Evolutionary conservation across 2,113 vertebrate genomes (phyloP).

Genomic region (Neotoma lepida): DNA sequence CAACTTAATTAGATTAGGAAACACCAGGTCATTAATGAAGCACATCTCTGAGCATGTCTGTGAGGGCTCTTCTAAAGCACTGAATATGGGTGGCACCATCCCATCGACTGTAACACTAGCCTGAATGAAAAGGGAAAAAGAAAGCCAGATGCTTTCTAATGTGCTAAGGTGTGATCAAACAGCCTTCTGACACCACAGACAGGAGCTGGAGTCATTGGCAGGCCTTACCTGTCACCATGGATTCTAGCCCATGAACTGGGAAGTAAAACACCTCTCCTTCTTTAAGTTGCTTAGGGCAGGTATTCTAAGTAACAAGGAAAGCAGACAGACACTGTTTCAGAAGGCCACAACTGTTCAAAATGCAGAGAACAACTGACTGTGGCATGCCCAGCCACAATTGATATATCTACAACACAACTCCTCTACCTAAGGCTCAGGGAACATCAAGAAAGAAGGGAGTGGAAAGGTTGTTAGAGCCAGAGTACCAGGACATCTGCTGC

Average conservation of each 20-base stretch:
- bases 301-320: neutral
- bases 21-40: neutral
- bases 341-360: neutral
- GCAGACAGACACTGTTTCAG: neutral
- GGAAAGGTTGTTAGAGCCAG: neutral
- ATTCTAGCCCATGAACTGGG: neutral
- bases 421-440: neutral
- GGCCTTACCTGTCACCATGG: neutral
- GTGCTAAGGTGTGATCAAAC: neutral
- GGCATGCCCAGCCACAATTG: neutral
- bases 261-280: neutral
- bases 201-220: neutral
- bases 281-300: neutral
- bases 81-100: neutral
- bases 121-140: neutral
- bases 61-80: neutral
- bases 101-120: neutral
- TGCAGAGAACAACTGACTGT: neutral
- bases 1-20: neutral
- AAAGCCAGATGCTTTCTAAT: neutral
- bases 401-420: neutral
- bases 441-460: neutral
- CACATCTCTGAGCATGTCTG: neutral
- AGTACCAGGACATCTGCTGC: neutral
- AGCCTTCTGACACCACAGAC: neutral